Evolutionary conservation across 2,113 vertebrate genomes (phyloP).

Genomic region (Corythornis madagascariensis): DNA sequence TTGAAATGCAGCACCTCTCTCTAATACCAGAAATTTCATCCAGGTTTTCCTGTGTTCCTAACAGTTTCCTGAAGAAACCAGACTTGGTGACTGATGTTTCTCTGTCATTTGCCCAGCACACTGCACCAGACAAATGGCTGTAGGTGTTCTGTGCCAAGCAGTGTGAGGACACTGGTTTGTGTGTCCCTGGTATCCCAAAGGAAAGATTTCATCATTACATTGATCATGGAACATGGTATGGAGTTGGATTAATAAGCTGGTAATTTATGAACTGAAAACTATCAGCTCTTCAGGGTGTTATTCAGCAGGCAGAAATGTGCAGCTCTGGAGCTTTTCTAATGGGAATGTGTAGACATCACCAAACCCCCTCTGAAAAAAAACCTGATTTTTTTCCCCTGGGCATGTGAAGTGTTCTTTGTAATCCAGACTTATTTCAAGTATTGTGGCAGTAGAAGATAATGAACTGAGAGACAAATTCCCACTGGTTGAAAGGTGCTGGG

Average conservation of each 20-base stretch:
- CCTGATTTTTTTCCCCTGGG: background rate
- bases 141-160: background rate
- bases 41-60: background rate
- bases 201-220: background rate
- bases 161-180: background rate
- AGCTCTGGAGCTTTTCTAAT: background rate
- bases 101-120: background rate
- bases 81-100: background rate
- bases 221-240: background rate
- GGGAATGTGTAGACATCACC: background rate
- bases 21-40: background rate
- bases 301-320: background rate
- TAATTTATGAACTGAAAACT: background rate
- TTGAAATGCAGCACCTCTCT: background rate
- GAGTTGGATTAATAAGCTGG: background rate
- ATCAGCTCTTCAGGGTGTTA: background rate
- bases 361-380: background rate
- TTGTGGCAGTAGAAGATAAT: background rate
- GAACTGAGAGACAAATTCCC: constrained; percentile 65
- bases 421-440: background rate
- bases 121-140: background rate
- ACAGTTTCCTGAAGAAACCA: background rate
- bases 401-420: background rate
- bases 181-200: background rate
- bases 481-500: constrained; percentile 40